phyloP scores from a whole-genome alignment of 2,888 invertebrate genomes.

The Coleophora deauratella region DNA sequence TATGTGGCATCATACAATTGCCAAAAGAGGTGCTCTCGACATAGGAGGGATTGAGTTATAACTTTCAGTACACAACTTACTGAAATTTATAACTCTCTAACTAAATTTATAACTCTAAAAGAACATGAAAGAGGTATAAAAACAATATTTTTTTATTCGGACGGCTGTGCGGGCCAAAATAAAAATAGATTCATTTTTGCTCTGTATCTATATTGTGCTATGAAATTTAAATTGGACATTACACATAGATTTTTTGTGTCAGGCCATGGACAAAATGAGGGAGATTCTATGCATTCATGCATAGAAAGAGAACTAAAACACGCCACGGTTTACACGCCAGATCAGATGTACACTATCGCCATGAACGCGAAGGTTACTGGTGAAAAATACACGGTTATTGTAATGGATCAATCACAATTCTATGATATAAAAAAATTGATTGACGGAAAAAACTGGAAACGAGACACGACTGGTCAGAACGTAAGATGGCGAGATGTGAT shows the following conservation, averaged over 20 bases:
- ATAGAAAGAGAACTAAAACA: slow-evolving; percentile 6
- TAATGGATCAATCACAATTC: slow-evolving; percentile 7
- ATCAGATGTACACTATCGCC: slow-evolving; percentile 7
- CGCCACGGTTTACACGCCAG: slow-evolving; percentile 3
- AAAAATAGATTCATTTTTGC: slow-evolving; percentile 8
- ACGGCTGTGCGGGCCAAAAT: too few relatives aligned
- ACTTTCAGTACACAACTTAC: too few relatives aligned
- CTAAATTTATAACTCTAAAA: too few relatives aligned
- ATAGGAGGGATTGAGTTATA: too few relatives aligned
- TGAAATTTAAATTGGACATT: slow-evolving; percentile 3
- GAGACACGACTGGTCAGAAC: slow-evolving; percentile 3
- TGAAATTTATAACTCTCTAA: too few relatives aligned
- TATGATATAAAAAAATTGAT: slow-evolving; percentile 7
- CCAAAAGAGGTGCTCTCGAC: too few relatives aligned
- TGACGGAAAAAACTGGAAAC: slow-evolving; percentile 2
- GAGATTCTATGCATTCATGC: slow-evolving; percentile 9
- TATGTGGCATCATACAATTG: too few relatives aligned
- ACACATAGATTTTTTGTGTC: slow-evolving; percentile 7
- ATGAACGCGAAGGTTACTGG: slow-evolving; percentile 9
- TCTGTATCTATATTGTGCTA: slow-evolving; percentile 3
- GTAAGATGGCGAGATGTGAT: slow-evolving; percentile 6
- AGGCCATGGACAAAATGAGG: slow-evolving; percentile 7
- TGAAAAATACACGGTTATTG: slow-evolving; percentile 5
- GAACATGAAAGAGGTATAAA: too few relatives aligned
- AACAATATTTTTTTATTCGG: too few relatives aligned